phyloP scores from a whole-genome alignment of 2,888 invertebrate genomes.

The Metopia argyrocephala region DNA sequence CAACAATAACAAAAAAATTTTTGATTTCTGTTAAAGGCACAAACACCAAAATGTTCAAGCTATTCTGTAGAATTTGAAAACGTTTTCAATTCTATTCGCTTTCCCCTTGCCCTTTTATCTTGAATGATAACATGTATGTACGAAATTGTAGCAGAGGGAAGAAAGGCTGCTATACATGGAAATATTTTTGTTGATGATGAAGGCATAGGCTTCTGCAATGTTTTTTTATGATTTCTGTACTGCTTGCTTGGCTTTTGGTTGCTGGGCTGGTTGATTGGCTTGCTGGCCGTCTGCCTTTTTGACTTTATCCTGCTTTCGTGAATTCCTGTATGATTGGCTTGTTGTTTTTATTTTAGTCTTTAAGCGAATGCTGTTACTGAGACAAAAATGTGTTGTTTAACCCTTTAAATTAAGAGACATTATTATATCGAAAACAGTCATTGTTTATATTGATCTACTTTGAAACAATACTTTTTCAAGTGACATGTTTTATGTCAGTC shows the following conservation, averaged over 20 bases:
- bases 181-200: not conserved
- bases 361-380: not conserved
- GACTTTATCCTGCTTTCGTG: slow-evolving; percentile 55
- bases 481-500: too few relatives aligned
- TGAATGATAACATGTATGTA: not conserved
- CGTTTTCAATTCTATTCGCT: not conserved
- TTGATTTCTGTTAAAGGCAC: too few relatives aligned
- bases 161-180: too few relatives aligned
- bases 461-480: too few relatives aligned
- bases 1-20: not conserved
- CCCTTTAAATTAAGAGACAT: too few relatives aligned
- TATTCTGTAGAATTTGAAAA: slow-evolving; percentile 33
- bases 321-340: slow-evolving; percentile 61
- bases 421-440: too few relatives aligned
- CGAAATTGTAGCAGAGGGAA: too few relatives aligned
- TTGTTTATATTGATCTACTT: too few relatives aligned
- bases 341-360: not conserved
- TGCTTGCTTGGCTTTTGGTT: slow-evolving; percentile 20
- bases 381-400: not conserved
- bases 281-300: slow-evolving; percentile 31
- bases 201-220: slow-evolving; percentile 29
- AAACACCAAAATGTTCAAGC: slow-evolving; percentile 20
- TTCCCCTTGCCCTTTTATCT: not conserved
- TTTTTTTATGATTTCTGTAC: slow-evolving; percentile 32
- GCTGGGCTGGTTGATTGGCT: slow-evolving; percentile 27